These are phyloP conservation scores for Hippocampus guttulatus DNA, from an alignment of 2,113 vertebrate species.

Conservation along the genomic window DNA sequence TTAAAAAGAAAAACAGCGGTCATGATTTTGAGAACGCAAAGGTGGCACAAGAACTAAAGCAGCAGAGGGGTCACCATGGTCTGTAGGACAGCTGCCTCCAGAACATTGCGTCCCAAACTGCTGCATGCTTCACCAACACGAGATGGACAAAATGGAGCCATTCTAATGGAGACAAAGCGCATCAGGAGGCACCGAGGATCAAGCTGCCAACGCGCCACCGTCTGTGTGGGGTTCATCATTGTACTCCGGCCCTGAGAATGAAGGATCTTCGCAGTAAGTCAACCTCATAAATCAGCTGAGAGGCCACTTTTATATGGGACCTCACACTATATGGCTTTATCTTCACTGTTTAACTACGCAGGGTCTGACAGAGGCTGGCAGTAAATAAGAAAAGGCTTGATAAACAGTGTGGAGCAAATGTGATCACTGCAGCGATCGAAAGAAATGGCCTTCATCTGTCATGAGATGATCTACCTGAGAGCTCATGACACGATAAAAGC, in stretches of 20 bases:
- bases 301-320: constrained; percentile 41
- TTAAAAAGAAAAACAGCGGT: too few species aligned
- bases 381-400: constrained; percentile 51
- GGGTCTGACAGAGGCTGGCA: constrained; percentile 39
- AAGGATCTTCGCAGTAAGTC: constrained; percentile 32
- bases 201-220: constrained; percentile 22
- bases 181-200: constrained; percentile 16
- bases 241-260: constrained; percentile 44
- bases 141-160: constrained; percentile 29
- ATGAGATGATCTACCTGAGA: background rate
- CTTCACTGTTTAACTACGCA: constrained; percentile 49
- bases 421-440: constrained; percentile 29
- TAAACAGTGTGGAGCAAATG: constrained; percentile 36
- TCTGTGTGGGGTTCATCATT: constrained; percentile 20
- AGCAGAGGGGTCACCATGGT: background rate
- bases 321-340: constrained; percentile 51
- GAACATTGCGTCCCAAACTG: constrained; percentile 18
- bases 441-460: constrained; percentile 26
- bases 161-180: constrained; percentile 28
- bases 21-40: too few species aligned
- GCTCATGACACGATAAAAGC: background rate
- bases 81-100: background rate
- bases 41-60: too few species aligned
- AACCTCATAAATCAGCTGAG: constrained; percentile 51
- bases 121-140: constrained; percentile 10